Base-by-base conservation (phyloP, 2,113 vertebrate species). In the Calonectris borealis region DNA sequence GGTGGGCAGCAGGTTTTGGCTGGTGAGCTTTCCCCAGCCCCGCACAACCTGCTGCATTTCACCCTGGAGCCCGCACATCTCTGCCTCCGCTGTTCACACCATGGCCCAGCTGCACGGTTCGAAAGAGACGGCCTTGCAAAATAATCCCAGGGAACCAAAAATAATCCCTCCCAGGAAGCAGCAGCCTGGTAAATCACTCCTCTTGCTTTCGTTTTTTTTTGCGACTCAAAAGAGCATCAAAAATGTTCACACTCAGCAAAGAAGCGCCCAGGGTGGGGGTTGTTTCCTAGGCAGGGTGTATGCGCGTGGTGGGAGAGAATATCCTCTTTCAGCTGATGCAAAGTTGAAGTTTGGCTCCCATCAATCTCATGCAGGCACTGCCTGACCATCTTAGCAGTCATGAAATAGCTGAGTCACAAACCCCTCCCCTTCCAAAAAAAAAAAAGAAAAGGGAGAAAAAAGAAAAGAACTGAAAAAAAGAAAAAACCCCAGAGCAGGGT, bases 351-450 rank as follows among this genome's bases (percentile, higher is more conserved):
- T 51, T 64, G 11, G 46, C 25, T 85, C 36, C 77, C 32, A 12
- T 73, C 75, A 52, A 14, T 69, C 93, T 87, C 91, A 36, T 48
- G 83, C 88, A 83, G 92, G 80, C 64, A n/a, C 80, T 92, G 94
- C 94, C 79, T 86, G 95, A 81, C 93, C 73, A 68, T 32, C 58
- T 95, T 20, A 61, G 55, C 60, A 92, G 71, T 73, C 65, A n/a
- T 54, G 84, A 97, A 98, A 97, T 31, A 96, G 97, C 97, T 96
- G 95, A 98, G 95, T 97, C 97, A 97, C 91, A 96, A 96, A 91
- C 78, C 75, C 46, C 36, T 86, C 62, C 65, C 62, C 31, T 90
- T 60, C 9, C 3, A 46, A 86, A 88, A 38, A 14, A 44, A 32
- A 34, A 46, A 38, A 58, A 13, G 4, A 46, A 38, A 58, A 13